phyloP scores from a whole-genome alignment of 2,113 vertebrate species.

The Antechinus stuartii region DNA sequence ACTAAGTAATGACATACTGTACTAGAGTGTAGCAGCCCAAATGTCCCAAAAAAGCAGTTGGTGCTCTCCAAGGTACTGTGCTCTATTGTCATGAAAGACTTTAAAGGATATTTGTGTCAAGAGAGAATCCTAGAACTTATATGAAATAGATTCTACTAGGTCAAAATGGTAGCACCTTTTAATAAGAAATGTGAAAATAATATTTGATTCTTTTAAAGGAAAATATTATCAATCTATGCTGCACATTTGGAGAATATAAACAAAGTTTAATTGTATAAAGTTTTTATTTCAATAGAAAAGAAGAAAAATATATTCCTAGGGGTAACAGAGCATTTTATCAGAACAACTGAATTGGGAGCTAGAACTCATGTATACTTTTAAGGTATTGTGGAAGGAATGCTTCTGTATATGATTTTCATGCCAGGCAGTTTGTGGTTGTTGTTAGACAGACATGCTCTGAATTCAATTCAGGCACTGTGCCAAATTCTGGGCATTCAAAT shows the following conservation, averaged over 20 bases:
- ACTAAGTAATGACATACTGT: not conserved
- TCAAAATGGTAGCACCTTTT: not conserved
- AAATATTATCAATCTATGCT: not conserved
- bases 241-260: not conserved
- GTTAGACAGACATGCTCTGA: too few species aligned
- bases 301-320: not conserved
- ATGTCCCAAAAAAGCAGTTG: not conserved
- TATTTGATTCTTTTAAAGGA: not conserved
- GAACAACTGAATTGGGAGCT: not conserved
- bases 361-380: not conserved
- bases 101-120: not conserved
- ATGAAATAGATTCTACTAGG: not conserved
- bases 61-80: not conserved
- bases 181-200: not conserved
- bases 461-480: not conserved
- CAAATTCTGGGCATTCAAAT: not conserved
- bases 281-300: not conserved
- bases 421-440: not conserved
- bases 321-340: not conserved
- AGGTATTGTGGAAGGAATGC: not conserved
- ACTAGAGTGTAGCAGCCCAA: not conserved
- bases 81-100: not conserved
- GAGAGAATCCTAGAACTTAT: not conserved
- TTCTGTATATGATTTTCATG: not conserved
- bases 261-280: not conserved